Base-by-base conservation (phyloP, 1,140 invertebrate species). In the Potamilus streckersoni region DNA sequence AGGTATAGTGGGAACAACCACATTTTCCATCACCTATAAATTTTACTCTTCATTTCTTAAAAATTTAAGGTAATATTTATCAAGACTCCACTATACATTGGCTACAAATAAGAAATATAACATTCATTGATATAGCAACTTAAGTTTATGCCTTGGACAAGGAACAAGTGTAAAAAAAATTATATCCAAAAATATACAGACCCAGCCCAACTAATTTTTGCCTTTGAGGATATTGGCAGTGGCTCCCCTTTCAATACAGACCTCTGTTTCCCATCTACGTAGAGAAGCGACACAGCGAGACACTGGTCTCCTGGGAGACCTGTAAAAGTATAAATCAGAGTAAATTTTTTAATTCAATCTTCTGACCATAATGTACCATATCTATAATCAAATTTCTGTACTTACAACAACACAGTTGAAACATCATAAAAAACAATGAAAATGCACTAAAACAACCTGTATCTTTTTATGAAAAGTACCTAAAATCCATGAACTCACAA, bases 191-290 rank as follows among this genome's bases (percentile, higher is more conserved):
- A 74, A 31, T 2, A 17, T 60, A 80, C 82, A 80, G 76, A 91
- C 89, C 97, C 97, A 66, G 95, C 84, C 97, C 97, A 98, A 63
- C 90, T 87, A 17, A 98, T 85, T 61, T 92, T 93, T 0, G 93
- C 90, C 57, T 93, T 92, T 1, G 94, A 92, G 0, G 93, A 93
- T 13, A 98, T 84, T 0, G 96, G 93, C 17, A 97, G 79, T 13
- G 89, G 89, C 13, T 87, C 82, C n/a, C 86, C 77, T 62, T 81
- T 79, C 5, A 85, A n/a, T 8, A 82, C 71, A 71, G 65, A 89
- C 65, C 80, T 86, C 75, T 75, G 82, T 58, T 74, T 82, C 49
- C 79, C 68, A 64, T 79, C 81, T 0, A 92, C 83, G 69, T 82
- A 82, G 6, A 91, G 73, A 12, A 92, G 61, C 13, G 82, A 83